phyloP scores from a whole-genome alignment of 2,888 invertebrate species.

The Dicranocentrus wangi region DNA sequence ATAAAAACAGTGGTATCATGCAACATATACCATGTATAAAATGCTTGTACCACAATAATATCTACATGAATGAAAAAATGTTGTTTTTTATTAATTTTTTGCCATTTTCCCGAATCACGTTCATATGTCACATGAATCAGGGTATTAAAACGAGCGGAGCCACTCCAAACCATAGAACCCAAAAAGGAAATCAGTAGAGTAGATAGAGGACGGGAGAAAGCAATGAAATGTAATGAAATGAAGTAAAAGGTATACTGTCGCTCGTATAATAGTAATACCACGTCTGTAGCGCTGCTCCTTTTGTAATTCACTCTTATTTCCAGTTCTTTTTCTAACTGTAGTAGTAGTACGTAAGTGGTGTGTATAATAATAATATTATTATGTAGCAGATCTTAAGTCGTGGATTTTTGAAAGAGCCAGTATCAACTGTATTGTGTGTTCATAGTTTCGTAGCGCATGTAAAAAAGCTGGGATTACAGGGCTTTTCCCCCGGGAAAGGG shows the following conservation, averaged over 20 bases:
- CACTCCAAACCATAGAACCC: not conserved
- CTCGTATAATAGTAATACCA: not conserved
- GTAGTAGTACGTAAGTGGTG: not conserved
- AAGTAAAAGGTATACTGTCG: constrained; percentile 27
- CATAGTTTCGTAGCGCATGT: no score
- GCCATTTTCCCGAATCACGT: not conserved
- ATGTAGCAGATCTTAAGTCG: constrained; percentile 12
- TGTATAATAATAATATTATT: constrained; percentile 8
- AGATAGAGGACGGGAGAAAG: constrained; percentile 20
- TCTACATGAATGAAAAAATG: not conserved
- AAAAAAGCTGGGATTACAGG: no score
- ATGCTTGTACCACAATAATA: no score
- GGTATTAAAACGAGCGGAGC: constrained; percentile 15
- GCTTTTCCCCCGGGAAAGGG: no score
- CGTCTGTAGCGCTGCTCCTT: not conserved
- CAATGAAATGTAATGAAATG: constrained; percentile 29
- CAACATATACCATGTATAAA: no score
- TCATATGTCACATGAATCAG: constrained; percentile 12
- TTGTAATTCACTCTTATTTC: no score
- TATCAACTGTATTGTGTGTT: no score
- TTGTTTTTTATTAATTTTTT: not conserved
- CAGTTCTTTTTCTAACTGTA: not conserved
- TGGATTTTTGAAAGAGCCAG: constrained; percentile 13
- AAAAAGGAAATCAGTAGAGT: not conserved
- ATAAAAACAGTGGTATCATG: no score